A percentile compares a stretch with the other conserved stretches of the same genome.
phyloP scores from a whole-genome alignment of 2,797 vertebrate species.

The Siniperca scherzeri region DNA sequence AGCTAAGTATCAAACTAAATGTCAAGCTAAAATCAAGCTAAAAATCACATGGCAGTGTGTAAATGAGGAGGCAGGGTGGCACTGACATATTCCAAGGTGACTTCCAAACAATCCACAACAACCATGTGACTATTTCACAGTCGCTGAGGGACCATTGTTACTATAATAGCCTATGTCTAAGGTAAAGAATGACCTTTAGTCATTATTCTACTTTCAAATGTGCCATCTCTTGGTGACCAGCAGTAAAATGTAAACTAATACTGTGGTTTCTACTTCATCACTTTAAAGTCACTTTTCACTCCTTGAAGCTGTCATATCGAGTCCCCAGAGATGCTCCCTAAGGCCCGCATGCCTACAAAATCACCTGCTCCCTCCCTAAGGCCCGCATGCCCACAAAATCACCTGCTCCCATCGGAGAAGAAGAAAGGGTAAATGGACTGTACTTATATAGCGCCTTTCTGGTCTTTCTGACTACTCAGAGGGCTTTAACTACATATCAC shows the following conservation, averaged over 20 bases:
- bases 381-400: slow-evolving; percentile 25
- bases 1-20: background rate
- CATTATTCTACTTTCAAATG: slow-evolving; percentile 7
- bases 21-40: background rate
- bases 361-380: slow-evolving; percentile 43
- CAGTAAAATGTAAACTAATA: background rate
- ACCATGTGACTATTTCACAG: background rate
- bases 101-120: background rate
- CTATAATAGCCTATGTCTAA: background rate
- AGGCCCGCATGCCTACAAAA: slow-evolving; percentile 23
- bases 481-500: no score
- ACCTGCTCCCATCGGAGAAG: slow-evolving; percentile 36
- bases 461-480: no score
- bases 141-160: background rate
- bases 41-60: background rate
- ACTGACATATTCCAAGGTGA: slow-evolving; percentile 1
- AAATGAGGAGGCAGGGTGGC: background rate
- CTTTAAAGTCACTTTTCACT: slow-evolving; percentile 36
- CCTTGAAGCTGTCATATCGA: slow-evolving; percentile 2
- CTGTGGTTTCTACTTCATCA: background rate
- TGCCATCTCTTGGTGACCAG: background rate
- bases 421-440: no score
- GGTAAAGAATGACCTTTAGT: slow-evolving; percentile 31
- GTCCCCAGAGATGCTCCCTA: slow-evolving; percentile 11
- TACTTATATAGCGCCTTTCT: no score